Conservation (phyloP, 2,888 invertebrate genomes). For the Drosophila multiciliata region DNA sequence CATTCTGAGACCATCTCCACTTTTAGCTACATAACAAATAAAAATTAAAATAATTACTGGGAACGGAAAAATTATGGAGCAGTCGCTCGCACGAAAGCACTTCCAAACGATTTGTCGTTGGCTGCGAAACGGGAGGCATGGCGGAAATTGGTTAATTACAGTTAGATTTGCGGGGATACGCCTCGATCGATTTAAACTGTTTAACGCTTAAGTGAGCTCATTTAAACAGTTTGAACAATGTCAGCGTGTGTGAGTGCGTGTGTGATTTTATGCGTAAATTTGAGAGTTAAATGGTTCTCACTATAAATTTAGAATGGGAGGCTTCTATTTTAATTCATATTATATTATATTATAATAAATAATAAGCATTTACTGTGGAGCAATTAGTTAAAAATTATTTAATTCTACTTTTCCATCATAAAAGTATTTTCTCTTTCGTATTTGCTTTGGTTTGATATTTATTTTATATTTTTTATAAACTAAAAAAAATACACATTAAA, state of each 20-base stretch:
- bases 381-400: background rate
- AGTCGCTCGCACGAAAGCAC: constrained; percentile 59
- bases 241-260: constrained; percentile 6
- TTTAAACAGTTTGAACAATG: constrained; percentile 47
- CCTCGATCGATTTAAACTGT: constrained; percentile 74
- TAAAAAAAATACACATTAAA: background rate
- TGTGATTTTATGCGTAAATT: constrained; percentile 6
- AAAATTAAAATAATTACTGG: constrained; percentile 71
- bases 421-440: background rate
- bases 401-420: background rate
- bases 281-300: constrained; percentile 4
- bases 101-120: constrained; percentile 48
- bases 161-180: constrained; percentile 69
- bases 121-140: constrained; percentile 17
- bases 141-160: constrained; percentile 72
- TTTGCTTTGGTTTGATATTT: background rate
- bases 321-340: constrained; percentile 15
- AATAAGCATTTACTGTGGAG: background rate
- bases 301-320: constrained; percentile 16
- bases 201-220: constrained; percentile 72
- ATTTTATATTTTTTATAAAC: background rate
- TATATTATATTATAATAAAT: background rate
- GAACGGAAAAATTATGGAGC: constrained; percentile 65
- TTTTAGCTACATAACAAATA: constrained; percentile 40
- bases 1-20: constrained; percentile 37